Evolutionary conservation across 1,140 invertebrate genomes (phyloP).

Genomic region (Panagrolaimus sp.): DNA sequence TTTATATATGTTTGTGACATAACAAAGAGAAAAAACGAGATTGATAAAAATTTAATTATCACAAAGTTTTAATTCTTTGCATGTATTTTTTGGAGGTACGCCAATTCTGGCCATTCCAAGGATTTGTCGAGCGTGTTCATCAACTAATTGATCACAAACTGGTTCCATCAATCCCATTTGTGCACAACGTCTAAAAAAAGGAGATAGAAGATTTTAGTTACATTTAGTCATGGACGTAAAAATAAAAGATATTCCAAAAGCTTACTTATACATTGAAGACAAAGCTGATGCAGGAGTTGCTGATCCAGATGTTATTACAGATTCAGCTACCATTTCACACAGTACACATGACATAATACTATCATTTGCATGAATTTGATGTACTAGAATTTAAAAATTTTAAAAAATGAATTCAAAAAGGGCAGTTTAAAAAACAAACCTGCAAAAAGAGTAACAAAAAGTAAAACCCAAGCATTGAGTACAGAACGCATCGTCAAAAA

Average conservation of each 20-base stretch:
- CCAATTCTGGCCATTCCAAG: constrained; percentile 7
- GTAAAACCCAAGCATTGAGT: no score
- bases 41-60: neutral
- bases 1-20: no score
- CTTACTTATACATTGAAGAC: constrained; percentile 11
- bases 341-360: constrained; percentile 8
- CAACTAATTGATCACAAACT: neutral
- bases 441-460: no score
- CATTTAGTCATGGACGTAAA: no score
- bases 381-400: no score
- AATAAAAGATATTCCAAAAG: no score
- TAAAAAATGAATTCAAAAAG: no score
- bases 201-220: neutral
- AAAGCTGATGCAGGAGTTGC: constrained; percentile 3
- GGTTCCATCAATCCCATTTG: constrained; percentile 12
- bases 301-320: neutral
- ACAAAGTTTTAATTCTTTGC: constrained; percentile 3
- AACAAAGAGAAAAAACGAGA: neutral
- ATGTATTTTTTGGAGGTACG: neutral
- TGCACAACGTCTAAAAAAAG: neutral
- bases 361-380: neutral
- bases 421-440: no score
- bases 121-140: constrained; percentile 4
- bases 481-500: no score
- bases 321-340: constrained; percentile 11